Conservation (phyloP, 2,113 vertebrate genomes). For the Campylomormyrus numenius region DNA sequence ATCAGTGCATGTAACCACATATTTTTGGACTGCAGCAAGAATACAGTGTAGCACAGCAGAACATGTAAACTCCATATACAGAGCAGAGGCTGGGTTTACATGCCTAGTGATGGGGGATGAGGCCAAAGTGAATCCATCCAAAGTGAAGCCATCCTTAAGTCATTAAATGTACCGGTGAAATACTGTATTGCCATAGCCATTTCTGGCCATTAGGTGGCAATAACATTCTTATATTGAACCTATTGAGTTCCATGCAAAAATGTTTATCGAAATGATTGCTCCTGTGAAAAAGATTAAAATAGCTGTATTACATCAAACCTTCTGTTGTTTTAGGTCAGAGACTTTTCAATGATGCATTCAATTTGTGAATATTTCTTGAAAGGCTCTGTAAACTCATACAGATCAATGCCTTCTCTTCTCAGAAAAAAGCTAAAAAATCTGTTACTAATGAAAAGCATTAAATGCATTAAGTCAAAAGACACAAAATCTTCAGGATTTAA, state of each 20-base stretch:
- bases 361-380: not conserved
- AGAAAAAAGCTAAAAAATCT: not conserved
- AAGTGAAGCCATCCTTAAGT: not conserved
- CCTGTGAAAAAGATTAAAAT: not conserved
- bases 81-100: not conserved
- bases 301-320: not conserved
- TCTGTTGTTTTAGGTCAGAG: not conserved
- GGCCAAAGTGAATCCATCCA: not conserved
- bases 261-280: not conserved
- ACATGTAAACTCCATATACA: not conserved
- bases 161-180: not conserved
- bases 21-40: not conserved
- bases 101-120: not conserved
- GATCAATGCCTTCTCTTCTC: not conserved
- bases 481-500: not conserved
- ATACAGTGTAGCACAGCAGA: not conserved
- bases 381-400: not conserved
- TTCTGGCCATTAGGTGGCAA: not conserved
- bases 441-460: not conserved
- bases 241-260: not conserved
- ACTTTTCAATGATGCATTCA: not conserved
- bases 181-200: not conserved
- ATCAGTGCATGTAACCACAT: not conserved
- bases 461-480: not conserved
- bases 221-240: not conserved